A percentile compares a stretch with the other conserved stretches of the same genome.
These are phyloP conservation scores for Papilio protenor DNA, from an alignment of 2,888 invertebrate genomes.

Conservation along the genomic window DNA sequence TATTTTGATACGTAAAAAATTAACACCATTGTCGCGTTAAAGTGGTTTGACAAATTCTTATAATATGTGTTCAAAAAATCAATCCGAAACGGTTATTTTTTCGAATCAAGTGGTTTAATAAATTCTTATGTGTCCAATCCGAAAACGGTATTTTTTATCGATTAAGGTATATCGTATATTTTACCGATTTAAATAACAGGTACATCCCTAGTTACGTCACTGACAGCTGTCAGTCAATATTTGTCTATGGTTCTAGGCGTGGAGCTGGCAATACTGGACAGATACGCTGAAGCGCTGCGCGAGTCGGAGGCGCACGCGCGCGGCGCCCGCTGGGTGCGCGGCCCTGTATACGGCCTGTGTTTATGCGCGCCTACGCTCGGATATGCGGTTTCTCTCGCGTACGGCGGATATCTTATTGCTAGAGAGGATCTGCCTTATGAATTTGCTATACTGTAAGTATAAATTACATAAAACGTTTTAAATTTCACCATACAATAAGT, in stretches of 20 bases:
- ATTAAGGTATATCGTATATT: too few relatives aligned
- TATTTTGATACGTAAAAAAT: too few relatives aligned
- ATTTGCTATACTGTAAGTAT: slow-evolving; percentile 87
- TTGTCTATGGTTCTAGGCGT: slow-evolving; percentile 61
- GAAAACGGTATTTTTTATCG: too few relatives aligned
- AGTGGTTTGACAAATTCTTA: too few relatives aligned
- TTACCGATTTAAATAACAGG: too few relatives aligned
- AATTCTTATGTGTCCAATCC: too few relatives aligned
- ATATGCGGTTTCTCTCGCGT: slow-evolving; percentile 88
- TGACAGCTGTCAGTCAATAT: neutral
- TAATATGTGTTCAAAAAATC: too few relatives aligned
- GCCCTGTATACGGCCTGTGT: slow-evolving; percentile 88
- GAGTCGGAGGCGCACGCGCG: slow-evolving; percentile 71
- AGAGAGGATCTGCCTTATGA: slow-evolving; percentile 85
- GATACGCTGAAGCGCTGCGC: slow-evolving; percentile 76
- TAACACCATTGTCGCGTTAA: too few relatives aligned
- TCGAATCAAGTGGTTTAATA: too few relatives aligned
- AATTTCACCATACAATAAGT: too few relatives aligned
- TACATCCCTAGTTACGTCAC: neutral
- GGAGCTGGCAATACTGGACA: slow-evolving; percentile 80
- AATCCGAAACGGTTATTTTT: too few relatives aligned
- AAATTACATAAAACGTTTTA: neutral
- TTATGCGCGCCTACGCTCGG: slow-evolving; percentile 88
- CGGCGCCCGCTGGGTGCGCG: slow-evolving; percentile 82
- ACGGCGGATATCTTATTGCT: slow-evolving; percentile 88